Percentiles rank a stretch among this genome's conserved stretches.
phyloP scores from a whole-genome alignment of 2,888 invertebrate genomes.

The Allygus modestus region DNA sequence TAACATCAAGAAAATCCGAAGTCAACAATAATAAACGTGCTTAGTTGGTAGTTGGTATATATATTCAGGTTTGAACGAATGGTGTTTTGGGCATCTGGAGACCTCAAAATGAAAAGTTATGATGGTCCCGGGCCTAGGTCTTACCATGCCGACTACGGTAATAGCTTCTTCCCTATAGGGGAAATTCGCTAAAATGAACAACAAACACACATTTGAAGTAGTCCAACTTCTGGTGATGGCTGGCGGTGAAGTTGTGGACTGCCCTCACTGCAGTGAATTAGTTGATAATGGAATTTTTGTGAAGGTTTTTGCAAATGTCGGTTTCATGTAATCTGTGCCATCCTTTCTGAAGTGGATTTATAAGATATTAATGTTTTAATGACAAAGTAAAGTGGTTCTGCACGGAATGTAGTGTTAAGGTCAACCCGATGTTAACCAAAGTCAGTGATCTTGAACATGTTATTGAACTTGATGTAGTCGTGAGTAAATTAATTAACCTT shows the following conservation, averaged over 20 bases:
- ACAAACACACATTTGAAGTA: no score
- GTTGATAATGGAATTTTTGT: neutral
- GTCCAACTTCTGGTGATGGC: neutral
- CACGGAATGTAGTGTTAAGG: neutral
- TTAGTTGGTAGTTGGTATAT: no score
- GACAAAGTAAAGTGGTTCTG: neutral
- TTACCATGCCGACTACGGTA: no score
- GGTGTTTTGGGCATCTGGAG: no score
- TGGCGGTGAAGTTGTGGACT: neutral
- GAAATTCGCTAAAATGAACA: no score
- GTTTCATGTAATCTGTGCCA: neutral
- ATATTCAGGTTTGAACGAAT: no score
- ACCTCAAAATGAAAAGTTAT: no score
- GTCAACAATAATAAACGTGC: no score
- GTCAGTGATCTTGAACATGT: neutral
- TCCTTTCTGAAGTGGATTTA: neutral
- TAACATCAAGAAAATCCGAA: no score
- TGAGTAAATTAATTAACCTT: neutral
- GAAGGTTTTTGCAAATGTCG: neutral
- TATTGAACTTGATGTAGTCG: neutral
- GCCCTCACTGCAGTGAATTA: neutral
- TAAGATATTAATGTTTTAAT: neutral
- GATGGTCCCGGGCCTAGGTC: no score
- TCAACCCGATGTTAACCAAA: neutral
- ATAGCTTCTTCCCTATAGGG: no score